A percentile compares a stretch with the other conserved stretches of the same genome.
These are phyloP conservation scores for Graphium colonna DNA, from an alignment of 2,888 invertebrate species.

Conservation along the genomic window DNA sequence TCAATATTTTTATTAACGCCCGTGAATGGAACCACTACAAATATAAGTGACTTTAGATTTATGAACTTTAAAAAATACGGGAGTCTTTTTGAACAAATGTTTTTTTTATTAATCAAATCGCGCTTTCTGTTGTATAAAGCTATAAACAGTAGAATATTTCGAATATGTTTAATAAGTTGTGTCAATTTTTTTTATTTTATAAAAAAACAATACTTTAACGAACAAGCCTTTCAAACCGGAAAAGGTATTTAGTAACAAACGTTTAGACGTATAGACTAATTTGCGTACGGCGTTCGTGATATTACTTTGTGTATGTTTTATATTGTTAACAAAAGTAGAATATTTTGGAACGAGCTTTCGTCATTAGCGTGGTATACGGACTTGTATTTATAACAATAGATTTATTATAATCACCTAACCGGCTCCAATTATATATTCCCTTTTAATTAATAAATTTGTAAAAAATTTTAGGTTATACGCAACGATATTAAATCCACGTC, in stretches of 20 bases:
- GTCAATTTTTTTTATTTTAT: too few species aligned
- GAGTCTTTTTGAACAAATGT: too few species aligned
- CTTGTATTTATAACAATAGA: conserved; percentile 42
- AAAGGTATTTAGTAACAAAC: conserved; percentile 27
- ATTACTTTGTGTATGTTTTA: conserved; percentile 42
- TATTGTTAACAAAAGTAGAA: conserved; percentile 55
- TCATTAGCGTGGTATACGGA: conserved; percentile 68
- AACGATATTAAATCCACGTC: too few species aligned
- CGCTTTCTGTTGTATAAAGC: neutral
- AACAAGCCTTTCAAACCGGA: too few species aligned
- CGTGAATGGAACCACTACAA: too few species aligned
- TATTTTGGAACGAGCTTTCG: conserved; percentile 73
- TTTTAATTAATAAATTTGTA: neutral
- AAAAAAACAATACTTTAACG: too few species aligned
- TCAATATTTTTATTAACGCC: too few species aligned
- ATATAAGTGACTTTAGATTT: too few species aligned
- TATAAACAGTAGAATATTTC: conserved; percentile 27
- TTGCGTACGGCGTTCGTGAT: conserved; percentile 56
- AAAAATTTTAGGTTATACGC: too few species aligned
- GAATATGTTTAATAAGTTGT: conserved; percentile 16
- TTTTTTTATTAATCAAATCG: neutral
- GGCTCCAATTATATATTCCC: conserved; percentile 35
- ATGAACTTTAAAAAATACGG: too few species aligned
- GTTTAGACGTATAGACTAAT: conserved; percentile 43
- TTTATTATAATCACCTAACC: conserved; percentile 47